Evolutionary conservation across 2,888 invertebrate species (phyloP).

Genomic region (Ichneumoninae sp.): DNA sequence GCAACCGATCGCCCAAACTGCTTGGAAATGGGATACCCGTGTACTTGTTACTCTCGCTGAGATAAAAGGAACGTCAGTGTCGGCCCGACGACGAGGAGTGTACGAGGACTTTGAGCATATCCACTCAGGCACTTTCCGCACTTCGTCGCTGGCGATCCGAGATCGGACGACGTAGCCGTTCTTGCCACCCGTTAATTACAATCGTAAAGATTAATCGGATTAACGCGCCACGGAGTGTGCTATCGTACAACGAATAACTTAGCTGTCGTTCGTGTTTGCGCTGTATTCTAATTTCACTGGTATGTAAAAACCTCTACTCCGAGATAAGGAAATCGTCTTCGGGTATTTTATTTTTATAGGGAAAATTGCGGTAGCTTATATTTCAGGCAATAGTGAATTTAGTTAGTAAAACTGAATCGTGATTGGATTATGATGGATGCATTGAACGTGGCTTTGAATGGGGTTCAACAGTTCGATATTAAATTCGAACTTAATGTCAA

Average conservation of each 20-base stretch:
- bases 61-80: slow-evolving; percentile 77
- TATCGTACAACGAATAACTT: slow-evolving; percentile 42
- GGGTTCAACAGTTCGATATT: neutral
- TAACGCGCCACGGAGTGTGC: slow-evolving; percentile 69
- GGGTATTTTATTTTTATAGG: slow-evolving; percentile 5
- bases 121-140: slow-evolving; percentile 40
- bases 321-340: slow-evolving; percentile 46
- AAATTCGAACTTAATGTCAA: too few relatives aligned
- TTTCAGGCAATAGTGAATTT: neutral
- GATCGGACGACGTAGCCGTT: slow-evolving; percentile 37
- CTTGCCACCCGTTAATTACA: slow-evolving; percentile 77
- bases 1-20: slow-evolving; percentile 75
- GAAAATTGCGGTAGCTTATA: neutral
- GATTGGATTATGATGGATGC: neutral
- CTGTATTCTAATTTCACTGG: slow-evolving; percentile 39
- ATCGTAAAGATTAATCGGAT: slow-evolving; percentile 83
- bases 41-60: slow-evolving; percentile 81
- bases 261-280: slow-evolving; percentile 20
- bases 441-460: neutral
- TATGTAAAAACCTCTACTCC: slow-evolving; percentile 49
- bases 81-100: slow-evolving; percentile 48
- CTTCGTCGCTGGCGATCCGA: slow-evolving; percentile 37
- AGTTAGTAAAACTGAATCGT: neutral
- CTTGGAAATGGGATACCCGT: slow-evolving; percentile 82
- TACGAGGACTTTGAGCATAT: slow-evolving; percentile 49